A percentile compares a stretch with the other conserved stretches of the same genome.
These are phyloP conservation scores for Lamellibrachia satsuma DNA, from an alignment of 2,888 invertebrate genomes.

Conservation along the genomic window DNA sequence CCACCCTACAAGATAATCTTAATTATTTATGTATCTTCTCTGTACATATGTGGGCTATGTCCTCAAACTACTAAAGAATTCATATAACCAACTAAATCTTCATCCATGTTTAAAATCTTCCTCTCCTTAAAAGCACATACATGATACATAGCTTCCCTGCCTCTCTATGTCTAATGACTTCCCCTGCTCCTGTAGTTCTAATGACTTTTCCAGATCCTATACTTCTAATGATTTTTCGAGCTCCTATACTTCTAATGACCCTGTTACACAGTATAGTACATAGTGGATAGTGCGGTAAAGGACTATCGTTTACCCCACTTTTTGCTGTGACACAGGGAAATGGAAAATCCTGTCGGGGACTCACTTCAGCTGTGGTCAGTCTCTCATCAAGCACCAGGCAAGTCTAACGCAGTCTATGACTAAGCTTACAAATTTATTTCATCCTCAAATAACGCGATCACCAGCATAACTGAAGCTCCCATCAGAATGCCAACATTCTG, in stretches of 20 bases:
- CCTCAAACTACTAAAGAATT: background rate
- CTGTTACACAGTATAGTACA: no score
- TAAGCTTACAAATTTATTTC: conserved; percentile 69
- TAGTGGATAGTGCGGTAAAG: no score
- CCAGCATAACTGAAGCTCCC: conserved; percentile 86
- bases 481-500: conserved; percentile 82
- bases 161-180: no score
- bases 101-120: background rate
- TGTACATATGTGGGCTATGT: background rate
- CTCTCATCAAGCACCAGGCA: background rate
- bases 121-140: background rate
- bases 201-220: no score
- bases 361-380: background rate
- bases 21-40: no score
- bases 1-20: no score
- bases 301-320: no score
- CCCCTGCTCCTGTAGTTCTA: no score
- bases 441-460: conserved; percentile 88
- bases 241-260: background rate
- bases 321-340: no score
- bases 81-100: background rate
- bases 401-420: background rate
- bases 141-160: background rate
- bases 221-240: background rate
- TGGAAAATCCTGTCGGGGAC: no score